Conservation (phyloP, 1,140 invertebrate genomes). For the Helicoverpa zea region DNA sequence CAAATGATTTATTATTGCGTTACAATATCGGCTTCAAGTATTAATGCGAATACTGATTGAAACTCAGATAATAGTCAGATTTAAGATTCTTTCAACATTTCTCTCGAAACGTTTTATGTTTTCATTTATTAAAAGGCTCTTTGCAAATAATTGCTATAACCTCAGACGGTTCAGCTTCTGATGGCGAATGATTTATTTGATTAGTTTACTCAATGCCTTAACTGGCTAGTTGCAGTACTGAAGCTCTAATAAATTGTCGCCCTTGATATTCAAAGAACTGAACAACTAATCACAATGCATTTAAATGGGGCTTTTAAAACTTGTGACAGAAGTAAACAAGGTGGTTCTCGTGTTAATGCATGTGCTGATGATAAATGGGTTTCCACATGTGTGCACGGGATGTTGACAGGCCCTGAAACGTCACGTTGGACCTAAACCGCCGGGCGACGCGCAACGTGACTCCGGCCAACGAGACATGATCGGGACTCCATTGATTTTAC, state of each 20-base stretch:
- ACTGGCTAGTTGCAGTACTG: too few species aligned
- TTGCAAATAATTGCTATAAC: too few species aligned
- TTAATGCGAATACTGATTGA: slow-evolving; percentile 9
- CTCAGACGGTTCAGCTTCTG: too few species aligned
- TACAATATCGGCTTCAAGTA: not conserved
- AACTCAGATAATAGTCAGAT: not conserved
- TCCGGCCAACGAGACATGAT: not conserved
- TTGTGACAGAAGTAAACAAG: not conserved
- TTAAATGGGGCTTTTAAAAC: not conserved
- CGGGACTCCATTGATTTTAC: slow-evolving; percentile 2
- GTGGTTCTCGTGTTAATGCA: slow-evolving; percentile 7
- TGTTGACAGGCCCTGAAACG: slow-evolving; percentile 8
- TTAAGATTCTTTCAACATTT: not conserved
- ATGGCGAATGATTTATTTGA: too few species aligned
- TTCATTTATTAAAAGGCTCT: too few species aligned
- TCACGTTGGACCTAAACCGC: slow-evolving; percentile 15
- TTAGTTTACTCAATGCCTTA: too few species aligned
- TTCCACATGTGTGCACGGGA: slow-evolving; percentile 18
- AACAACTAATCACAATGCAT: not conserved
- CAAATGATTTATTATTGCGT: slow-evolving; percentile 26
- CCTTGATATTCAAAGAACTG: too few species aligned
- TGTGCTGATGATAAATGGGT: slow-evolving; percentile 17
- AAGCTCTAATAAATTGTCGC: too few species aligned
- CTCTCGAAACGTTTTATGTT: not conserved
- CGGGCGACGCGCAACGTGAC: not conserved